Evolutionary conservation across 2,797 vertebrate genomes (phyloP).

Genomic region (Apogon talboti): DNA sequence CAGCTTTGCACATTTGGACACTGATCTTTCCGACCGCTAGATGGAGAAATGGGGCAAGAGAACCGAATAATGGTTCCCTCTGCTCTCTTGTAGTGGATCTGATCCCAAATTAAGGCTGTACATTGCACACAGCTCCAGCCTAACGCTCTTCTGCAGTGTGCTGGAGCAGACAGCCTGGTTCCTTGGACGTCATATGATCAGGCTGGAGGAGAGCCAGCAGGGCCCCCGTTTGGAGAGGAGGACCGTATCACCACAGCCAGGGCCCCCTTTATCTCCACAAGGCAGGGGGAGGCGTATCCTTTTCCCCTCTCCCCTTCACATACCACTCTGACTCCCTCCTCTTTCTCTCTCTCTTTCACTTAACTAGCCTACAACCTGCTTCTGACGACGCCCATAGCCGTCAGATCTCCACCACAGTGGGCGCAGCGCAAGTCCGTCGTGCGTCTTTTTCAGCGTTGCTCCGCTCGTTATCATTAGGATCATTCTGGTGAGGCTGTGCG

Average conservation of each 20-base stretch:
- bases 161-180: conserved; percentile 32
- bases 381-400: conserved; percentile 69
- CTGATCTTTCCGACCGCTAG: conserved; percentile 54
- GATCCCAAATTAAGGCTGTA: conserved; percentile 29
- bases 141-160: no score
- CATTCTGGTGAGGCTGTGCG: conserved; percentile 46
- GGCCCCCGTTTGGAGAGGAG: conserved; percentile 50
- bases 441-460: conserved; percentile 35
- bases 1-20: not conserved
- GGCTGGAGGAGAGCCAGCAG: conserved; percentile 59
- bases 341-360: conserved; percentile 34
- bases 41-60: conserved; percentile 51
- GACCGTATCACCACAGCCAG: conserved; percentile 54
- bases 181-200: conserved; percentile 59
- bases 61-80: conserved; percentile 30
- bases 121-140: conserved; percentile 4
- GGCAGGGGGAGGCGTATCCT: conserved; percentile 75
- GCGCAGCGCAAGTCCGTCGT: conserved; percentile 25
- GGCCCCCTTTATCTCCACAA: conserved; percentile 74
- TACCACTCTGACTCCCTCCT: conserved; percentile 54
- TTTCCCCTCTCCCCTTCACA: conserved; percentile 62
- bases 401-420: conserved; percentile 30
- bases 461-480: conserved; percentile 13
- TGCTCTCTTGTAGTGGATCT: conserved; percentile 5
- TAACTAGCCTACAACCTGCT: conserved; percentile 71